Base-by-base conservation (phyloP, 2,888 invertebrate genomes). In the Habrosyne pyritoides region DNA sequence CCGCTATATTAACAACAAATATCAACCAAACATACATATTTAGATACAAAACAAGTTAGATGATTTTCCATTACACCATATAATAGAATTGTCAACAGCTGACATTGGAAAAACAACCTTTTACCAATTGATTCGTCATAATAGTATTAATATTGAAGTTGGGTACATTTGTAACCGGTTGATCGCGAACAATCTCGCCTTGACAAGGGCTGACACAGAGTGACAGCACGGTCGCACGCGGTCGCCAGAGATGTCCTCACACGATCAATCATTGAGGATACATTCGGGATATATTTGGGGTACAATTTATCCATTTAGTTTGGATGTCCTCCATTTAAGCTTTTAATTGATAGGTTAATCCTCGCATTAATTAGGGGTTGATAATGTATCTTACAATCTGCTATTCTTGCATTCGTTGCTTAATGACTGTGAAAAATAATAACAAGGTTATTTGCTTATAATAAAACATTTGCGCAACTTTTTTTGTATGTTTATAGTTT, bases 221-320 rank as follows among this genome's bases (percentile, higher is more conserved):
- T 69, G 71, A 71, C 71, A 67, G 56, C 55, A 53, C 54, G 53
- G 53, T 30, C 52, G 14, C 42, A n/a, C 47, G 46, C 52, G 18
- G 47, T 30, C 22, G 18, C 21, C 52, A 52, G 47, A 54, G 59
- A 54, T 52, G 53, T 66, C 60, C 54, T 54, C 59, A 22, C 53
- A 54, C 55, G 59, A 72, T 72, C 64, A 63, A 73, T 69, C 74
- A 72, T 58, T 59, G 57, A 68, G 70, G 62, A 69, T 63, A 53
- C 60, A 67, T 42, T 42, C 7, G 24, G 55, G 61, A 66, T 59
- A 61, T 57, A 55, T 57, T 59, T 22, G 47, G 42, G 55, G 33
- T 42, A 53, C 54, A 33, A 61, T 67, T 63, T 64, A 57, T 56
- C 52, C 42, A 47, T 65, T 59, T 62, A 59, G 53, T 57, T 59